phyloP scores from a whole-genome alignment of 1,140 invertebrate genomes.

The Meloidogyne floridensis region DNA sequence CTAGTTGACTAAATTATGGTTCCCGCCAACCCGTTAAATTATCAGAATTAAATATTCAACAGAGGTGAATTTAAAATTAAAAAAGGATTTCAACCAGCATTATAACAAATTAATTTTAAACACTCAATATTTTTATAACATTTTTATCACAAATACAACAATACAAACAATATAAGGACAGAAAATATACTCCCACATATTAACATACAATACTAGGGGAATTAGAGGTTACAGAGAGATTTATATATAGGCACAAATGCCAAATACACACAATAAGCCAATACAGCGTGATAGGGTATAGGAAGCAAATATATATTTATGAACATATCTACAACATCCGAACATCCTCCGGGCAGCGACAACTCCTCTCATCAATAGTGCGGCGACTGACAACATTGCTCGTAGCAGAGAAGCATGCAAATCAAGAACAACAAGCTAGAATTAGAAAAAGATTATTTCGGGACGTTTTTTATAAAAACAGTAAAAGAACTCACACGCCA shows the following conservation, averaged over 20 bases:
- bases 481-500: background rate
- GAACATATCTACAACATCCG: background rate
- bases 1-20: too few relatives aligned
- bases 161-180: background rate
- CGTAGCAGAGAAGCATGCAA: background rate
- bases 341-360: background rate
- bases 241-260: background rate
- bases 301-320: background rate
- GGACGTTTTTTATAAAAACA: background rate
- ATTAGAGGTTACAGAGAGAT: background rate
- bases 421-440: background rate
- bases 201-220: background rate
- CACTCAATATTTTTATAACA: too few relatives aligned
- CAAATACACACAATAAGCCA: background rate
- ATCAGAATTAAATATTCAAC: too few relatives aligned
- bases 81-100: too few relatives aligned
- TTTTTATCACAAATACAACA: background rate
- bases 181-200: background rate
- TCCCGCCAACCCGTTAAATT: too few relatives aligned
- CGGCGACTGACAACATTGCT: background rate
- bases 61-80: too few relatives aligned
- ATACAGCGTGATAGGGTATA: background rate
- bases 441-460: background rate
- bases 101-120: too few relatives aligned
- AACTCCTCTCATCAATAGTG: constrained; percentile 3